phyloP scores from a whole-genome alignment of 2,113 vertebrate species.

The Nothoprocta pentlandii region DNA sequence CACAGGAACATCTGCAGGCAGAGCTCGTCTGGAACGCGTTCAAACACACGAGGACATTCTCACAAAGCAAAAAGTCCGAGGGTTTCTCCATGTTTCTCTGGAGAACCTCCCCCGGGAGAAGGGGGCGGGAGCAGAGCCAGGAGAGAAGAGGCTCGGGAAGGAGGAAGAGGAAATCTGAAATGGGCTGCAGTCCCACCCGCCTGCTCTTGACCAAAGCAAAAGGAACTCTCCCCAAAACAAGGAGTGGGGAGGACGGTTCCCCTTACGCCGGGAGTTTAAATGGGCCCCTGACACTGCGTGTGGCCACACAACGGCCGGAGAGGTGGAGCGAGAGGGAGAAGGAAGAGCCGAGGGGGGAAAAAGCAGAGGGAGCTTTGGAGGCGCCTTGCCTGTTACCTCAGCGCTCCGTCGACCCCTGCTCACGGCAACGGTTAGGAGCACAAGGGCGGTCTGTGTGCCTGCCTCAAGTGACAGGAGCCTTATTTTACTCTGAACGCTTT shows the following conservation, averaged over 20 bases:
- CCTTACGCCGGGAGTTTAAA: not conserved
- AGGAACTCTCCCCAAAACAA: not conserved
- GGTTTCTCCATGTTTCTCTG: not conserved
- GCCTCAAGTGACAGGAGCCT: no score
- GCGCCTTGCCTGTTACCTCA: no score
- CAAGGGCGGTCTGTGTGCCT: no score
- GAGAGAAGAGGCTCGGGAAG: not conserved
- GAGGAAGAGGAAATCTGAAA: conserved; percentile 40
- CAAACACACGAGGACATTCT: not conserved
- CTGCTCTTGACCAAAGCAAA: not conserved
- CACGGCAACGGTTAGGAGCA: no score
- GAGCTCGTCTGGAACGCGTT: conserved; percentile 14
- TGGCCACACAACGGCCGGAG: not conserved
- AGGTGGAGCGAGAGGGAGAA: not conserved
- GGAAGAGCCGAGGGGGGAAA: not conserved
- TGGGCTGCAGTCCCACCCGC: not conserved
- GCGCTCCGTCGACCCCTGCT: no score
- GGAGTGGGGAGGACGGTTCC: not conserved
- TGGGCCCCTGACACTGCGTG: not conserved
- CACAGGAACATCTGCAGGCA: conserved; percentile 50
- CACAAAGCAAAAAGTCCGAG: not conserved
- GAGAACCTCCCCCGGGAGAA: conserved; percentile 11
- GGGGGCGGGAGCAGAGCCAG: not conserved
- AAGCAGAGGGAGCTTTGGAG: not conserved
- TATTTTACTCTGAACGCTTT: not conserved